Evolutionary conservation across 2,797 vertebrate genomes (phyloP).

Genomic region (Corythornis leucogaster): DNA sequence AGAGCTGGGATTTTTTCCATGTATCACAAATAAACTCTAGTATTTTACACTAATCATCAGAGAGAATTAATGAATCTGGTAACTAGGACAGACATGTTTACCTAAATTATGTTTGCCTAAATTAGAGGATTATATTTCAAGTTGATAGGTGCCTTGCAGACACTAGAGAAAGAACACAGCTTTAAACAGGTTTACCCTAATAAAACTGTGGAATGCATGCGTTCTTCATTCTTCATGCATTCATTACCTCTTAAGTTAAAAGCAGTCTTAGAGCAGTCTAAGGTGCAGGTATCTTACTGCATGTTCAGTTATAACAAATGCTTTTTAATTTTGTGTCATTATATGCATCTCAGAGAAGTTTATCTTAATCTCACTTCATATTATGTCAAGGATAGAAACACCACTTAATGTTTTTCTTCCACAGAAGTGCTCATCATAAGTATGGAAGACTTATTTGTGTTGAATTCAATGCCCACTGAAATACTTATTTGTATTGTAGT

Average conservation of each 20-base stretch:
- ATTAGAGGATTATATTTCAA: not conserved
- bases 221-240: not conserved
- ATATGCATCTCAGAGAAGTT: not conserved
- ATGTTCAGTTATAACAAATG: not conserved
- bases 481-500: conserved; percentile 28
- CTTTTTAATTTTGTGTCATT: conserved; percentile 34
- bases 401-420: conserved; percentile 9
- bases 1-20: fast-evolving
- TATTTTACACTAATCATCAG: not conserved
- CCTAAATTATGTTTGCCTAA: not conserved
- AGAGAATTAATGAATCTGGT: not conserved
- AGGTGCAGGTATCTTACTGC: not conserved
- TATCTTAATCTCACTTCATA: conserved; percentile 22
- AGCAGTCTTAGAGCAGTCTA: not conserved
- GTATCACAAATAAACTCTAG: not conserved
- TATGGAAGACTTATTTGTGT: conserved; percentile 22
- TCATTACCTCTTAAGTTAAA: not conserved
- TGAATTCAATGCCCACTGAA: not conserved
- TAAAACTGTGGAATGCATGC: not conserved
- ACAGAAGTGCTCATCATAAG: not conserved
- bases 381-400: conserved; percentile 31
- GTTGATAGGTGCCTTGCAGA: not conserved
- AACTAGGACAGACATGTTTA: not conserved
- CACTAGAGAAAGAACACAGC: not conserved
- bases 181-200: not conserved